A percentile compares a stretch with the other conserved stretches of the same genome.
Evolutionary conservation across 1,140 invertebrate species (phyloP).

Genomic region (Bombus difficillimus): DNA sequence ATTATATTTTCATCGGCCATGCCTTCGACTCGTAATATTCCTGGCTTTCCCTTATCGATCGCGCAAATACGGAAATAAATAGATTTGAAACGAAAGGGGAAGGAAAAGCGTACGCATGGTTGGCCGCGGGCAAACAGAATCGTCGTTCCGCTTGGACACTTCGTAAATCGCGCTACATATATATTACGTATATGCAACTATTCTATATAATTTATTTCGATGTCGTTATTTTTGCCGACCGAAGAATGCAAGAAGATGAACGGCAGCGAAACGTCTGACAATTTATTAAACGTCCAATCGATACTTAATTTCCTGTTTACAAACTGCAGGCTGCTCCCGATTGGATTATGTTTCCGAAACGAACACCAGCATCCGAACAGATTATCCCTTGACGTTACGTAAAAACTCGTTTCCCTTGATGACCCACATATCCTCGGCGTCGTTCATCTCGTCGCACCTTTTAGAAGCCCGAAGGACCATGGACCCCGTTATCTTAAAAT

Average conservation of each 20-base stretch:
- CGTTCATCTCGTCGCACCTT: background rate
- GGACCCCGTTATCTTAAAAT: slow-evolving; percentile 26
- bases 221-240: background rate
- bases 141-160: slow-evolving; percentile 15
- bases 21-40: background rate
- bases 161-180: background rate
- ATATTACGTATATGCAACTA: background rate
- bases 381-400: slow-evolving; percentile 66
- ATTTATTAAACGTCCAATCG: background rate
- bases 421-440: slow-evolving; percentile 60
- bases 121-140: background rate
- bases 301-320: slow-evolving; percentile 14
- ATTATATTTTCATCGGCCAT: slow-evolving; percentile 34
- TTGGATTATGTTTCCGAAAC: slow-evolving; percentile 13
- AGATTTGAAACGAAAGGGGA: slow-evolving; percentile 42
- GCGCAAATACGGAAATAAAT: background rate
- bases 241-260: background rate
- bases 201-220: background rate
- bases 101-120: slow-evolving; percentile 25
- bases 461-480: slow-evolving; percentile 29
- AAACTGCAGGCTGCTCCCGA: background rate
- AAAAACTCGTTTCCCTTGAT: slow-evolving; percentile 73
- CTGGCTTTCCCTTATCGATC: slow-evolving; percentile 19
- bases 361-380: slow-evolving; percentile 8
- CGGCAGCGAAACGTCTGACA: background rate